Base-by-base conservation (phyloP, 2,797 vertebrate genomes). In the Bradypodion ventrale region DNA sequence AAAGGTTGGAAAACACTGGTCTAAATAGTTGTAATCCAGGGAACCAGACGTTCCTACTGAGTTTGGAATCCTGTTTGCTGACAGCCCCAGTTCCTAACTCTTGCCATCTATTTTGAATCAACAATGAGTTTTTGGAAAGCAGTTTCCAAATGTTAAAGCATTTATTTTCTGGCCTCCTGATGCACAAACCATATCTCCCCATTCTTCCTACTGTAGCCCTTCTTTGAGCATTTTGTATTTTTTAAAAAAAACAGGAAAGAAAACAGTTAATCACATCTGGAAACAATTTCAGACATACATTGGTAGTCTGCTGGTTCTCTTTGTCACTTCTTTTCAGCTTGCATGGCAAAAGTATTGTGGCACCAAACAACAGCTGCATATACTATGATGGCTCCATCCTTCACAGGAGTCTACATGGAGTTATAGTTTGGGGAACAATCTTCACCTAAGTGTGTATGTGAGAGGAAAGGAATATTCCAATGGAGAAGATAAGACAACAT, bases 241-340 rank as follows among this genome's bases (percentile, higher is more conserved):
- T 87, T 88, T 79, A 85, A 52, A 77, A 79, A 91, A 91, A 81
- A 81, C 90, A 91, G 83, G 77, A 91, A 89, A 90, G 65, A 86
- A 90, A 89, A 86, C 75, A 90, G 46, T 86, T 88, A 83, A 80
- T 87, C 59, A 78, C 83, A 87, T 86, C 60, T 94, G 92, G 93
- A 92, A 92, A 88, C 85, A 81, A 73, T 0, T n/a, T 85, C 83
- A 87, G 90, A 87, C 88, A 89, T 88, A 75, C 37, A 74, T 49
- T 82, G 59, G 32, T 62, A 84, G 83, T 78, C 84, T 89, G 80
- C 63, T 91, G 74, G 78, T 74, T 73, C 75, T 90, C 85, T 81
- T 46, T 49, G 85, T 80, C 70, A 70, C 82, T 59, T 72, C 76
- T 65, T 49, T 0, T 0, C 32, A 87, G 86, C 63, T 70, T 83